Percentiles rank a stretch among this genome's conserved stretches.
These are phyloP conservation scores for Tenebrosternarchus preto DNA, from an alignment of 2,113 vertebrate species.

Conservation along the genomic window DNA sequence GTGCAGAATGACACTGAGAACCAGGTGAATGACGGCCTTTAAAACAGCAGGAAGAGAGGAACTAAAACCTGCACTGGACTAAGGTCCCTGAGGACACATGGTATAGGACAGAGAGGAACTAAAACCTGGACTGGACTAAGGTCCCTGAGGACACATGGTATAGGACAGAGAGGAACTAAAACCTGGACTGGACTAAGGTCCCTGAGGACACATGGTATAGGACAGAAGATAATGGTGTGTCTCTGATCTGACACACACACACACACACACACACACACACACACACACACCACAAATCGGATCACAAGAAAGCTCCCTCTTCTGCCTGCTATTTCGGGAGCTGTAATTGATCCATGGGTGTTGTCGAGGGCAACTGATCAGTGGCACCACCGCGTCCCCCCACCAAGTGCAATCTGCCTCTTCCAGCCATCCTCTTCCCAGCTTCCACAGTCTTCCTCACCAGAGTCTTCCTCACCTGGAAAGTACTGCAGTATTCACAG, in stretches of 20 bases:
- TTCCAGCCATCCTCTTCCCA: not conserved
- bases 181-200: no score
- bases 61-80: no score
- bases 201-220: not conserved
- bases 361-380: conserved; percentile 26
- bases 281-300: conserved; percentile 22
- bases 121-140: no score
- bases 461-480: no score
- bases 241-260: not conserved
- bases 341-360: conserved; percentile 43
- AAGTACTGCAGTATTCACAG: not conserved
- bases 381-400: conserved; percentile 17
- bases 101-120: no score
- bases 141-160: no score
- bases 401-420: conserved; percentile 3
- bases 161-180: not conserved
- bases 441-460: not conserved
- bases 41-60: no score
- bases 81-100: no score
- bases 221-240: not conserved
- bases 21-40: no score
- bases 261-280: conserved; percentile 1
- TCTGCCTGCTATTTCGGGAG: conserved; percentile 40
- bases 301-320: conserved; percentile 14
- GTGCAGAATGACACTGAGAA: no score